These are phyloP conservation scores for Ctenicera cuprea DNA, from an alignment of 2,888 invertebrate species.

Conservation along the genomic window DNA sequence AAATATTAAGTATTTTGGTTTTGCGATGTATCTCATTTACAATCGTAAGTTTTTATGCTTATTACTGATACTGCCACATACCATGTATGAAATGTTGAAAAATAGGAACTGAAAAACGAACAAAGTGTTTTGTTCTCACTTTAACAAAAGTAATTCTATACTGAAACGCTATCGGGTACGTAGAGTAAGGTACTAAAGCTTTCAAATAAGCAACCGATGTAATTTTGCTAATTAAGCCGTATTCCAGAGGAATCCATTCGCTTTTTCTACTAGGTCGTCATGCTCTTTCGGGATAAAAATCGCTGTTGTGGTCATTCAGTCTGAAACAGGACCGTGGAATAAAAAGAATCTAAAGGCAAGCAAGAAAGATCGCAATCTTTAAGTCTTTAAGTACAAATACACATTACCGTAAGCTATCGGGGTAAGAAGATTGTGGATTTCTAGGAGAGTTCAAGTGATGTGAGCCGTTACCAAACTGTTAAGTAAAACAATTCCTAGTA, in stretches of 20 bases:
- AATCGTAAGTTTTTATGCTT: too few species aligned
- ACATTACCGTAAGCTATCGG: constrained; percentile 40
- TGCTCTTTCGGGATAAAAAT: constrained; percentile 41
- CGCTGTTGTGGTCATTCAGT: constrained; percentile 42
- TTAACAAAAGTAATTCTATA: too few species aligned
- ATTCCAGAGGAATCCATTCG: constrained; percentile 35
- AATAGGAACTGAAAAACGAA: too few species aligned
- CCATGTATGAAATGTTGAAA: too few species aligned
- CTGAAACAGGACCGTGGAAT: constrained; percentile 31
- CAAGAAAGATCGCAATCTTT: constrained; percentile 41
- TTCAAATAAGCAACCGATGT: too few species aligned
- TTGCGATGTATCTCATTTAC: too few species aligned
- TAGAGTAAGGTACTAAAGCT: too few species aligned
- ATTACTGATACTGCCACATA: too few species aligned
- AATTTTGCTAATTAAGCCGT: constrained; percentile 41
- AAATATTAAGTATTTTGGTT: too few species aligned
- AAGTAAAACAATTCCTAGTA: constrained; percentile 21
- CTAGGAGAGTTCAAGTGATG: background rate
- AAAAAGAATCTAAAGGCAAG: constrained; percentile 31
- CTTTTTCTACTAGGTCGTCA: constrained; percentile 38
- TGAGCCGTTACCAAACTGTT: constrained; percentile 10
- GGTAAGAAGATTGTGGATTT: constrained; percentile 42
- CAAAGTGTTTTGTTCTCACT: too few species aligned
- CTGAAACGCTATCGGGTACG: too few species aligned
- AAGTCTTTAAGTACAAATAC: constrained; percentile 47